These are phyloP conservation scores for Taxidea taxus DNA, from an alignment of 2,113 vertebrate species.

Conservation along the genomic window DNA sequence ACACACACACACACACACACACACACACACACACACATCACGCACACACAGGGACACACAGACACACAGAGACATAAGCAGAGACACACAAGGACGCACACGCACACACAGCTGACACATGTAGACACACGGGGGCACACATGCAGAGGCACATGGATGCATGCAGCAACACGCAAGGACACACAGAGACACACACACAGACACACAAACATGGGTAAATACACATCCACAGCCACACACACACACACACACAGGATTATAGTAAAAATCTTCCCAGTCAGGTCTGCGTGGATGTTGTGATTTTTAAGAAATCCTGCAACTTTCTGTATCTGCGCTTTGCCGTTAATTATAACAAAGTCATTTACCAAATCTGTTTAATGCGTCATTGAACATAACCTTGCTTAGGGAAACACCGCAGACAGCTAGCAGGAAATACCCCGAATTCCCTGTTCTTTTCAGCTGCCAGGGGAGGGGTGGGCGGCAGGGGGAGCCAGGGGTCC, in stretches of 20 bases:
- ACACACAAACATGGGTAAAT: too few relatives aligned
- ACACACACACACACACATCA: accelerated
- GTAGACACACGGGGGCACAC: neutral
- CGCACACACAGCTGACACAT: too few relatives aligned
- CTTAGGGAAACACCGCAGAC: neutral
- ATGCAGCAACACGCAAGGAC: too few relatives aligned
- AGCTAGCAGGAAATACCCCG: too few relatives aligned
- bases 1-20: neutral
- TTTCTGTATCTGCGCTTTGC: accelerated
- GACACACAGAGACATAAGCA: neutral
- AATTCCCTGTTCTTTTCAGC: neutral
- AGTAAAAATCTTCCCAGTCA: neutral
- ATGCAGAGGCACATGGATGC: neutral
- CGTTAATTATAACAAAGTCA: too few relatives aligned
- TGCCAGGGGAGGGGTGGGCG: accelerated
- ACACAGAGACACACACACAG: neutral
- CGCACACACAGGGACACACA: accelerated
- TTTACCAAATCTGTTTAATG: too few relatives aligned
- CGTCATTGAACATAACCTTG: too few relatives aligned
- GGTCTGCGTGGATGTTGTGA: too few relatives aligned
- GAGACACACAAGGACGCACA: neutral
- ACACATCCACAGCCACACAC: neutral
- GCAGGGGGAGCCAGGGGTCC: accelerated
- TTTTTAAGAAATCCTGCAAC: neutral
- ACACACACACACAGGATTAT: neutral